A percentile compares a stretch with the other conserved stretches of the same genome.
Evolutionary conservation across 2,888 invertebrate species (phyloP).

Genomic region (Hirudinaria manillensis): DNA sequence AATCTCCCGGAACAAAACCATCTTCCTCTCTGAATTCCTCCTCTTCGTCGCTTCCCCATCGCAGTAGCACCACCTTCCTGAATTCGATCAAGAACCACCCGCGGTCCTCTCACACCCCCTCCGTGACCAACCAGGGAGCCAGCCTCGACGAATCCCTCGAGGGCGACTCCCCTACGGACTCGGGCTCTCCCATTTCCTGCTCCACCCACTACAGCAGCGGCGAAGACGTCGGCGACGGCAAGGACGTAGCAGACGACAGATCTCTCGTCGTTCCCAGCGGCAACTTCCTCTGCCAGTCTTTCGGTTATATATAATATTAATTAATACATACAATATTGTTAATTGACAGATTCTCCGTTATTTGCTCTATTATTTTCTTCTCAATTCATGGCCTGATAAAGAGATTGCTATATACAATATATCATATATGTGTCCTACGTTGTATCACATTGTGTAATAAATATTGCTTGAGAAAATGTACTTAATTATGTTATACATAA

Average conservation of each 20-base stretch:
- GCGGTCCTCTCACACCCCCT: constrained; percentile 42
- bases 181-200: constrained; percentile 17
- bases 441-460: too few relatives aligned
- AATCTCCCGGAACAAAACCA: constrained; percentile 83
- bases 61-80: constrained; percentile 37
- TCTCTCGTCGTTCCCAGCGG: constrained; percentile 8
- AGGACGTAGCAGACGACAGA: background rate
- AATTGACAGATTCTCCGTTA: too few relatives aligned
- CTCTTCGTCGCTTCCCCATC: constrained; percentile 38
- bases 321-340: too few relatives aligned
- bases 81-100: constrained; percentile 47
- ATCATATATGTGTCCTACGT: too few relatives aligned
- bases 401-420: too few relatives aligned
- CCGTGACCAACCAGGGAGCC: background rate
- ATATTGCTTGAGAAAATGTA: too few relatives aligned
- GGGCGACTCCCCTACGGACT: constrained; percentile 42
- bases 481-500: too few relatives aligned
- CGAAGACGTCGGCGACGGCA: background rate
- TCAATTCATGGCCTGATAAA: too few relatives aligned
- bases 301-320: background rate
- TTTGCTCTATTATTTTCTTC: too few relatives aligned
- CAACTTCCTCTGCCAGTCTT: background rate
- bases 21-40: constrained; percentile 31
- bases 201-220: constrained; percentile 17
- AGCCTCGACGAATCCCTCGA: constrained; percentile 7